Percentiles rank a stretch among this genome's conserved stretches.
Evolutionary conservation across 2,888 invertebrate genomes (phyloP).

Genomic region (Thyatira batis): DNA sequence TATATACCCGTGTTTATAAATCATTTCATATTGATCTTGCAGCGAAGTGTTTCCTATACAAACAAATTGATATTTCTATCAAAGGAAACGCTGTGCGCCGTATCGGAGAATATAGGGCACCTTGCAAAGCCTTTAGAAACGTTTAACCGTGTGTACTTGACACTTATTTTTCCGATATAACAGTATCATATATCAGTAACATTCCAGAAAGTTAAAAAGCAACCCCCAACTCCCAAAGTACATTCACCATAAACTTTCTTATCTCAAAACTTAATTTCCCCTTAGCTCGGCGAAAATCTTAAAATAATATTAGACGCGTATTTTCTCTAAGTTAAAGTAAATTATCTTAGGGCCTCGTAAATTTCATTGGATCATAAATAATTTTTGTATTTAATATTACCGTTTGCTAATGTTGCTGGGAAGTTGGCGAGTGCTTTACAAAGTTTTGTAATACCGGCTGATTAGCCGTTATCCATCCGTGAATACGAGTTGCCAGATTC

Average conservation of each 20-base stretch:
- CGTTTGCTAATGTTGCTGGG: not conserved
- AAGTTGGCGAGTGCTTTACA: not conserved
- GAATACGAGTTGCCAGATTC: not conserved
- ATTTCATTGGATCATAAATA: constrained; percentile 1
- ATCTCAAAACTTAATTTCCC: constrained; percentile 2
- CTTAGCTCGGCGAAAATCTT: not conserved
- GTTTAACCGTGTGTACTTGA: not conserved
- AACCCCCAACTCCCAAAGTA: not conserved
- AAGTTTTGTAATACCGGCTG: not conserved
- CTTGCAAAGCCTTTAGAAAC: not conserved
- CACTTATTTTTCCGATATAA: not conserved
- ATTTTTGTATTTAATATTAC: not conserved
- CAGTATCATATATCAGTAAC: not conserved
- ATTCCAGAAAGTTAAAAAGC: not conserved
- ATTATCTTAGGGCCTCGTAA: not conserved
- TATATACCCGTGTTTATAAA: no score
- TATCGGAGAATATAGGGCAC: not conserved
- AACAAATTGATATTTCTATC: not conserved
- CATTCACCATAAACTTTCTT: not conserved
- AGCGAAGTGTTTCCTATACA: not conserved
- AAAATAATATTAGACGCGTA: not conserved
- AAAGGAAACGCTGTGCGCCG: not conserved
- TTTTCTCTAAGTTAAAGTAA: not conserved
- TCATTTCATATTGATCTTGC: not conserved
- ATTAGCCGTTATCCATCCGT: not conserved